Conservation (phyloP, 2,888 invertebrate genomes). For the Cylloceria caligata region DNA sequence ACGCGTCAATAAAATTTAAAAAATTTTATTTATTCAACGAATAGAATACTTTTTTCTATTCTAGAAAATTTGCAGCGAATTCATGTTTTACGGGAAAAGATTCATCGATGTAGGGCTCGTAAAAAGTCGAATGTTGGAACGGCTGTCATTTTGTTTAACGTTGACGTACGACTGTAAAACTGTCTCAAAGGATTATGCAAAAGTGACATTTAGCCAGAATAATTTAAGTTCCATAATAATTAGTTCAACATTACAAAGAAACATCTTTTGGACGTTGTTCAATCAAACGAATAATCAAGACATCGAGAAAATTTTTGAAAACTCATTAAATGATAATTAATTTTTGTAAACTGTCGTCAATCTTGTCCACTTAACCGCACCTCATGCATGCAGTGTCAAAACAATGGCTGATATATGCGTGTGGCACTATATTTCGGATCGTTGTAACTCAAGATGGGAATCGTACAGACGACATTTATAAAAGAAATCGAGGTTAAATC, state of each 20-base stretch:
- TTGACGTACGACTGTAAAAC: too few species aligned
- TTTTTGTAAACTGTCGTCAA: neutral
- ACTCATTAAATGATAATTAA: conserved; percentile 1
- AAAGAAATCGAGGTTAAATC: conserved; percentile 34
- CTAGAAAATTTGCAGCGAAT: too few species aligned
- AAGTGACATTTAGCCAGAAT: too few species aligned
- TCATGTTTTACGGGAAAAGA: too few species aligned
- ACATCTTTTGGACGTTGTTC: neutral
- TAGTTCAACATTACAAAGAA: neutral
- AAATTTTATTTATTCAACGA: too few species aligned
- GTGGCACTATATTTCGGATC: conserved; percentile 22
- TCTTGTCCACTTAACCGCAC: neutral
- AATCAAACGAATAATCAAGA: neutral
- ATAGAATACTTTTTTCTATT: too few species aligned
- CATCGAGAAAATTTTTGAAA: conserved; percentile 8
- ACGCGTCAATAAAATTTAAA: too few species aligned
- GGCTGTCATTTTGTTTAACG: too few species aligned
- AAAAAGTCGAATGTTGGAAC: too few species aligned
- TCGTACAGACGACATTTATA: conserved; percentile 18
- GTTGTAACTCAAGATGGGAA: conserved; percentile 15
- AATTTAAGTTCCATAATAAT: neutral
- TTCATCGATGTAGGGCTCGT: too few species aligned
- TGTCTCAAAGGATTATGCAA: too few species aligned
- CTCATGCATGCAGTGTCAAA: neutral
- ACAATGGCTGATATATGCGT: neutral